A percentile compares a stretch with the other conserved stretches of the same genome.
phyloP scores from a whole-genome alignment of 92 coral and sea anemone genomes.

The Porites evermanni region DNA sequence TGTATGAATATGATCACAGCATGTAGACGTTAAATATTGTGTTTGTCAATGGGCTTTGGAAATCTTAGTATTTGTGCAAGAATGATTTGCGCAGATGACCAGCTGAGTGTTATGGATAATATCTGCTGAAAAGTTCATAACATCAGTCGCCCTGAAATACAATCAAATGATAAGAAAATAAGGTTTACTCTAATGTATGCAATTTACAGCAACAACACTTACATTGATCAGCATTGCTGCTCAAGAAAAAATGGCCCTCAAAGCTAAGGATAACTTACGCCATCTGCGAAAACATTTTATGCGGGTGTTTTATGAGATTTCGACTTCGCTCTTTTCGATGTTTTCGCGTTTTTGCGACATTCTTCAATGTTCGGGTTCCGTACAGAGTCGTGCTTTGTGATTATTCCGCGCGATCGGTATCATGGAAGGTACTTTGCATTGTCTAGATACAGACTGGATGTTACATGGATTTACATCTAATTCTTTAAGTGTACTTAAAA shows the following conservation, averaged over 20 bases:
- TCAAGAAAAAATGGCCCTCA: background rate
- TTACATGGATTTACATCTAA: too few species aligned
- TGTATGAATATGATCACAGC: slow-evolving; percentile 13
- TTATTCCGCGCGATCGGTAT: background rate
- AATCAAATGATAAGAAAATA: too few species aligned
- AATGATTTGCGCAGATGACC: background rate
- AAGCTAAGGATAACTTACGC: background rate
- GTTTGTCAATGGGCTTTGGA: background rate
- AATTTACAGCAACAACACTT: too few species aligned
- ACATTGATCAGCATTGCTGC: background rate
- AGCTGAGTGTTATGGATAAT: too few species aligned
- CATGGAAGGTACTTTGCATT: background rate
- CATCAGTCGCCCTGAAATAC: background rate
- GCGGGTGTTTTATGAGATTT: background rate
- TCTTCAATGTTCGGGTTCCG: too few species aligned
- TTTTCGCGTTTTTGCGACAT: too few species aligned
- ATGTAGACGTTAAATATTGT: slow-evolving; percentile 24
- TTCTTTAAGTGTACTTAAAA: too few species aligned
- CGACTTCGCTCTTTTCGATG: too few species aligned
- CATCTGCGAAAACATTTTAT: background rate
- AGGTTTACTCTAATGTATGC: too few species aligned
- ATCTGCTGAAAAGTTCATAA: background rate
- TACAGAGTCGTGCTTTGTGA: too few species aligned
- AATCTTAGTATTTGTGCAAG: background rate
- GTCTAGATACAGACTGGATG: background rate